phyloP scores from a whole-genome alignment of 1,140 invertebrate genomes.

The Anastrepha ludens region DNA sequence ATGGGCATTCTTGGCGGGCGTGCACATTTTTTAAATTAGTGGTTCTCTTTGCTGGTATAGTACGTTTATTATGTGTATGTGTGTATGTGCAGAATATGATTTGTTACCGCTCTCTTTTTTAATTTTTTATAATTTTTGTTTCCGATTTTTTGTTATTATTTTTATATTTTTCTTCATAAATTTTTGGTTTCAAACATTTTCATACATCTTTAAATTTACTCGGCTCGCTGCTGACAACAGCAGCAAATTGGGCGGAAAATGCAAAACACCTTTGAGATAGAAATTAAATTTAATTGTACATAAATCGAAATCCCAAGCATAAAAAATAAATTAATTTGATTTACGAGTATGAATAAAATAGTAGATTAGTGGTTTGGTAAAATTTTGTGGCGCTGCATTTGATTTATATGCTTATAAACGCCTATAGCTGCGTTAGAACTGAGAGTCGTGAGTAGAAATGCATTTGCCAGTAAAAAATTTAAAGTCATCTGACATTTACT shows the following conservation, averaged over 20 bases:
- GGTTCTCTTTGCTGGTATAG: not conserved
- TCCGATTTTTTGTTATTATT: not conserved
- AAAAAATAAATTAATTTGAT: conserved; percentile 12
- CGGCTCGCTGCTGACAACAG: not conserved
- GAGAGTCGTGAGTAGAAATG: too few species aligned
- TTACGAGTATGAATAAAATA: not conserved
- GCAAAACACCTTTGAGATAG: conserved; percentile 1
- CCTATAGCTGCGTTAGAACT: too few species aligned
- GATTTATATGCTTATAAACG: too few species aligned
- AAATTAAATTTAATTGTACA: conserved; percentile 38
- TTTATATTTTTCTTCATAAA: not conserved
- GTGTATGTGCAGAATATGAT: too few species aligned
- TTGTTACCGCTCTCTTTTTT: conserved; percentile 6
- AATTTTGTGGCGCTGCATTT: too few species aligned
- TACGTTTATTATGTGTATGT: too few species aligned
- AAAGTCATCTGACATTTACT: too few species aligned
- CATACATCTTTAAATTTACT: not conserved
- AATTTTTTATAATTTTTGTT: not conserved
- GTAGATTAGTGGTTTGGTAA: too few species aligned
- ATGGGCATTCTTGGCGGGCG: not conserved
- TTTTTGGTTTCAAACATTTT: not conserved
- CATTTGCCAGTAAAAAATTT: too few species aligned
- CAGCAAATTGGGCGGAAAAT: conserved; percentile 23
- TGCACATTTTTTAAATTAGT: not conserved
- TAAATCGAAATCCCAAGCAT: conserved; percentile 5